Conservation (phyloP, 2,113 vertebrate genomes). For the Chionis minor region DNA sequence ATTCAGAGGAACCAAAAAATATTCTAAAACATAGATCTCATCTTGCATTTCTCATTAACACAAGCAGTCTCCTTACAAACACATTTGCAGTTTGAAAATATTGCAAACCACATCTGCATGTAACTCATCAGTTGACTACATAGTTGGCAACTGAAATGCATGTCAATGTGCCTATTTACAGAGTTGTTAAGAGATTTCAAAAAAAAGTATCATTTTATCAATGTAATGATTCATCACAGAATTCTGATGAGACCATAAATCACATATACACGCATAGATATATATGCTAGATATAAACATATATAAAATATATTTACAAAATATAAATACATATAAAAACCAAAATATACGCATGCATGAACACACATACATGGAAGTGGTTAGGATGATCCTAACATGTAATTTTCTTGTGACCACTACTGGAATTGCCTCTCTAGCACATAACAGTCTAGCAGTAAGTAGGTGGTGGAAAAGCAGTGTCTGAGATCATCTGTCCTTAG, state of each 20-base stretch:
- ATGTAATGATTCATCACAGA: not conserved
- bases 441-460: not conserved
- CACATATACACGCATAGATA: not conserved
- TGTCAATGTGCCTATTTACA: not conserved
- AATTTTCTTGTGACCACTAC: not conserved
- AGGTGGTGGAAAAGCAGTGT: not conserved
- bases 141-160: not conserved
- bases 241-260: not conserved
- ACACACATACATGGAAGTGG: not conserved
- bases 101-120: not conserved
- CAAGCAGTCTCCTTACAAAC: not conserved
- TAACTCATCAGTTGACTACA: not conserved
- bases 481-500: conserved; percentile 12
- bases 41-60: not conserved
- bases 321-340: not conserved
- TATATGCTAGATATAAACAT: not conserved
- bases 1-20: not conserved
- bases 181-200: not conserved
- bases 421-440: conserved; percentile 1
- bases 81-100: not conserved
- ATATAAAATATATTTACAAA: not conserved
- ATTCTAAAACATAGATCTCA: not conserved
- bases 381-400: not conserved
- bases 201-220: not conserved
- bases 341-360: not conserved